Percentiles rank a stretch among this genome's conserved stretches.
phyloP scores from a whole-genome alignment of 1,140 invertebrate species.

The Palaemon carinicauda region DNA sequence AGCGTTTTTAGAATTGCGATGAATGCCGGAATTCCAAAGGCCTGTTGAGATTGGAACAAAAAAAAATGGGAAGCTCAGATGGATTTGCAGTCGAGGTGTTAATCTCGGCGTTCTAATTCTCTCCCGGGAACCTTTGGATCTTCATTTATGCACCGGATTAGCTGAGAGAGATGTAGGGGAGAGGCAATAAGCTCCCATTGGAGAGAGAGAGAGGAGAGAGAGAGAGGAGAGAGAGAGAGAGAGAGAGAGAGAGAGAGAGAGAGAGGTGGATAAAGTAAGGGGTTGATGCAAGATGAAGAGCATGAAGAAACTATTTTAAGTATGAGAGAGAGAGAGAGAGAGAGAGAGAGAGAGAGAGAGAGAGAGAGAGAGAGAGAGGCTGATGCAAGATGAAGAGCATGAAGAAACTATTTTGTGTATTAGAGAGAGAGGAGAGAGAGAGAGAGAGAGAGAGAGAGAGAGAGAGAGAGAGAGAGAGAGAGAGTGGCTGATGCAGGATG shows the following conservation, averaged over 20 bases:
- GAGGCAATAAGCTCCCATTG: too few species aligned
- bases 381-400: background rate
- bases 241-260: background rate
- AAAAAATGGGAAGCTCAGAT: background rate
- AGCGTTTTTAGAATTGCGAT: background rate
- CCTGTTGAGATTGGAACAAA: background rate
- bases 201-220: too few species aligned
- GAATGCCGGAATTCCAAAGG: background rate
- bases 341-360: background rate
- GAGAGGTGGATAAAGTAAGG: background rate
- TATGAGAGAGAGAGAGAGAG: background rate
- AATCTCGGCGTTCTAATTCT: background rate
- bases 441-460: background rate
- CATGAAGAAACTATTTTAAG: background rate
- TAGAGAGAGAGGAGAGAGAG: background rate
- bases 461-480: background rate
- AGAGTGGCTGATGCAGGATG: background rate
- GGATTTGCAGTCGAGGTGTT: background rate
- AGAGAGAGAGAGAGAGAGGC: background rate
- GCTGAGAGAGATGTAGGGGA: background rate
- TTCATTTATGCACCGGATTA: constrained; percentile 12
- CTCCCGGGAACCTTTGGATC: background rate
- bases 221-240: background rate
- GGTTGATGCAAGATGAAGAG: background rate
- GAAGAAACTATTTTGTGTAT: background rate